Conservation (phyloP, 2,113 vertebrate genomes). For the Epinephelus cyanopodus region DNA sequence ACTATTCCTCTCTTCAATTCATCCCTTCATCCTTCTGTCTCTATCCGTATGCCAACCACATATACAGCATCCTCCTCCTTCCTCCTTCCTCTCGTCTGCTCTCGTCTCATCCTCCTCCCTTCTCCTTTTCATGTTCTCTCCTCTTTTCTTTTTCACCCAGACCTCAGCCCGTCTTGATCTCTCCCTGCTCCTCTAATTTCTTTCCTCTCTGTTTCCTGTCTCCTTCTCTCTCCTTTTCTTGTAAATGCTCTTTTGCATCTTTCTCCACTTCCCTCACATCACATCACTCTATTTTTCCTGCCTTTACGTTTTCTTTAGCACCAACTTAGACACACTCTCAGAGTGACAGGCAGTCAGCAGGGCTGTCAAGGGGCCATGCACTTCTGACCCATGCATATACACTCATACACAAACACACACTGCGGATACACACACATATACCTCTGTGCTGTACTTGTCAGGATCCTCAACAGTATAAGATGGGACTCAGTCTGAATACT, state of each 20-base stretch:
- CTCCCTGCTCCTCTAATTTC: background rate
- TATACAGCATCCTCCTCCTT: conserved; percentile 16
- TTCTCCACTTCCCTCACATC: background rate
- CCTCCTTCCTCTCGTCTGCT: background rate
- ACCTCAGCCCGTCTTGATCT: background rate
- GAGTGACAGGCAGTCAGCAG: conserved; percentile 60
- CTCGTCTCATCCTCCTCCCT: background rate
- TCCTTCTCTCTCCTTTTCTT: background rate
- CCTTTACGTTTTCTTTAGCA: background rate
- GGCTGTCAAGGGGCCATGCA: conserved; percentile 44
- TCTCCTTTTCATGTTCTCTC: background rate
- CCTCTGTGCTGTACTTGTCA: conserved; percentile 58
- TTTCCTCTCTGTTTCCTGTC: too few relatives aligned
- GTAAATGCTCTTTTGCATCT: background rate
- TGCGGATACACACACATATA: background rate
- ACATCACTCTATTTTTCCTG: background rate
- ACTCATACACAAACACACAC: conserved; percentile 22
- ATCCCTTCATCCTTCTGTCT: conserved; percentile 59
- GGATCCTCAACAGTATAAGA: conserved; percentile 41
- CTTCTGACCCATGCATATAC: conserved; percentile 57
- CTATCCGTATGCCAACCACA: conserved; percentile 58
- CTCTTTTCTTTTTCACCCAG: background rate
- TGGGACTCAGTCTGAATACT: conserved; percentile 50
- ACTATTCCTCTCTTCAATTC: conserved; percentile 55
- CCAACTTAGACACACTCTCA: background rate